phyloP scores from a whole-genome alignment of 2,113 vertebrate genomes.

The Trichechus manatus region DNA sequence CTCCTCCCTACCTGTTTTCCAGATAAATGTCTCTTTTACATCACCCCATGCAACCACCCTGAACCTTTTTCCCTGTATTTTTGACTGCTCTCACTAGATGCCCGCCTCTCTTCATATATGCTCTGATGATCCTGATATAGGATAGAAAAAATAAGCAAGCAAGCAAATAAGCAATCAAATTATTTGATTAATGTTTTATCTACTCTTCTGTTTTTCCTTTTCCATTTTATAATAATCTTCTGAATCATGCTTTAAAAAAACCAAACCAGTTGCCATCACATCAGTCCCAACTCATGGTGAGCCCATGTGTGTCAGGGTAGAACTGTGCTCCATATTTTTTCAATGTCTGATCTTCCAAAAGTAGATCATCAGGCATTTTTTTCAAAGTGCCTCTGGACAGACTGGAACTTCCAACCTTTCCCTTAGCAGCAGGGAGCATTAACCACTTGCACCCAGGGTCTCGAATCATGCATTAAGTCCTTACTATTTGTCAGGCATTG shows the following conservation, averaged over 20 bases:
- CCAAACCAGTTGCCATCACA: neutral
- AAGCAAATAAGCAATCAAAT: neutral
- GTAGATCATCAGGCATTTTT: neutral
- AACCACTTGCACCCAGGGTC: neutral
- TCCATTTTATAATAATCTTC: neutral
- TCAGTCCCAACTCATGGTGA: neutral
- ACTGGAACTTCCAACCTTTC: neutral
- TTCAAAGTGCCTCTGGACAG: neutral
- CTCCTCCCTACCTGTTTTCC: neutral
- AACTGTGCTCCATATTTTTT: neutral
- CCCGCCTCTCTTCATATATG: neutral
- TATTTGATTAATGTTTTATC: neutral
- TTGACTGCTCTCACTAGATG: neutral
- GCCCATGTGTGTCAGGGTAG: neutral
- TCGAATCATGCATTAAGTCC: neutral
- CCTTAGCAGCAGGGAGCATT: neutral
- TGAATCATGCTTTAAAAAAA: neutral
- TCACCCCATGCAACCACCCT: neutral
- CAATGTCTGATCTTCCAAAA: neutral
- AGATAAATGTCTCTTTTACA: neutral
- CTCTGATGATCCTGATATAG: neutral
- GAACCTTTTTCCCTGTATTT: neutral
- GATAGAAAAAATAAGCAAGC: conserved; percentile 22
- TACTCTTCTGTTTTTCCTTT: neutral
- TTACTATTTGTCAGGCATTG: neutral